Evolutionary conservation across 2,888 invertebrate species (phyloP).

Genomic region (Halictus ligatus): DNA sequence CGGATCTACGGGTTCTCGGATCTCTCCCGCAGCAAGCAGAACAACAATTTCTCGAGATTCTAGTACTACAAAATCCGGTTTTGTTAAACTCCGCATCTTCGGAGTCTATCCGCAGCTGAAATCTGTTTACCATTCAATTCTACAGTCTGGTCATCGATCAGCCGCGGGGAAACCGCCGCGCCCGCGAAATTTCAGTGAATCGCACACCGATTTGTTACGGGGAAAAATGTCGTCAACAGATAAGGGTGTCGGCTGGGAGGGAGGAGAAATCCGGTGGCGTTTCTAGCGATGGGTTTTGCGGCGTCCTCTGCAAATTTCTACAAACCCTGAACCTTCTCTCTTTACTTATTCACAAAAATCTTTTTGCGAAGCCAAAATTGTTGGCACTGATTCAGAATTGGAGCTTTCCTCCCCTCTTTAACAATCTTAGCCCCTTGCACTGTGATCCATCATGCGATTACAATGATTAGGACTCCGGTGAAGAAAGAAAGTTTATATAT

Average conservation of each 20-base stretch:
- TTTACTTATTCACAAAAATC: no score
- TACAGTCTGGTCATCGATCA: background rate
- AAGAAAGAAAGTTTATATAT: no score
- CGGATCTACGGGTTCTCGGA: background rate
- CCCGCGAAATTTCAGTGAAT: slow-evolving; percentile 30
- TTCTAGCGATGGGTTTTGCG: background rate
- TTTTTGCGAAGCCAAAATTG: background rate
- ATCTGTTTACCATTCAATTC: background rate
- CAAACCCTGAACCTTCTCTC: background rate
- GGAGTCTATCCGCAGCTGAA: background rate
- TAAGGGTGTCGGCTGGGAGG: background rate
- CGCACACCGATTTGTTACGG: slow-evolving; percentile 10
- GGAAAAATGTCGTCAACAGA: slow-evolving; percentile 59
- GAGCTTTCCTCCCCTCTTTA: no score
- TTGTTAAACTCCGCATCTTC: background rate
- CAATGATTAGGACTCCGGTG: no score
- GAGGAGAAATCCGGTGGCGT: slow-evolving; percentile 10
- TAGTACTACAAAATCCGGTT: background rate
- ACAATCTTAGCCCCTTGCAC: no score
- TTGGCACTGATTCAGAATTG: no score
- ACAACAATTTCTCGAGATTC: background rate
- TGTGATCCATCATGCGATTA: no score
- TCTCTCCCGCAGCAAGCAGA: background rate
- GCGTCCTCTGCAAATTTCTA: background rate
- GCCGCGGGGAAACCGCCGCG: slow-evolving; percentile 7